These are phyloP conservation scores for Stramonita haemastoma DNA, from an alignment of 2,888 invertebrate genomes.

Conservation along the genomic window DNA sequence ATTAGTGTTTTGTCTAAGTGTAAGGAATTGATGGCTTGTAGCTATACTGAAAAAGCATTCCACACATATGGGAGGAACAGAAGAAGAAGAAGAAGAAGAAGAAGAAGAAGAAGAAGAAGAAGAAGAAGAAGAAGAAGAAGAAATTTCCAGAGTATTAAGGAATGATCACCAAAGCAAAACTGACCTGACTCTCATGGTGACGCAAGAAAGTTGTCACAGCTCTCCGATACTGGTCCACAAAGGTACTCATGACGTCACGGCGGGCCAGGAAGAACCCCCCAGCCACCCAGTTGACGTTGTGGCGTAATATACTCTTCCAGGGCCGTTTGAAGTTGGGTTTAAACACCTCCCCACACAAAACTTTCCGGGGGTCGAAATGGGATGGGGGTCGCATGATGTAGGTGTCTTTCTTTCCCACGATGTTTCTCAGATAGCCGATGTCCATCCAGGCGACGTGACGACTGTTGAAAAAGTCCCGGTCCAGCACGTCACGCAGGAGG, in stretches of 20 bases:
- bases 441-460: conserved; percentile 32
- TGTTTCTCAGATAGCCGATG: conserved; percentile 28
- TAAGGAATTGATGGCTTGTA: no score
- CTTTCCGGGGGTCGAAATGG: conserved; percentile 9
- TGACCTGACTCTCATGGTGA: conserved; percentile 27
- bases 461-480: conserved; percentile 17
- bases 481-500: conserved; percentile 3
- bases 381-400: background rate
- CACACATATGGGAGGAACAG: no score
- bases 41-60: no score
- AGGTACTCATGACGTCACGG: conserved; percentile 23
- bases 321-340: conserved; percentile 14
- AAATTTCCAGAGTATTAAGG: no score
- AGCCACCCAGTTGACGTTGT: conserved; percentile 40
- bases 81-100: no score
- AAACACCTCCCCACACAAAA: conserved; percentile 27
- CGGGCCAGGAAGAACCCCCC: conserved; percentile 35
- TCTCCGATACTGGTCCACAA: conserved; percentile 29
- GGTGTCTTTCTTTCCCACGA: background rate
- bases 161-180: no score
- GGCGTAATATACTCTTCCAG: conserved; percentile 2
- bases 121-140: no score
- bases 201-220: conserved; percentile 26
- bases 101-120: no score
- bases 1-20: no score